phyloP scores from a whole-genome alignment of 2,888 invertebrate species.

The Protonemura montana region DNA sequence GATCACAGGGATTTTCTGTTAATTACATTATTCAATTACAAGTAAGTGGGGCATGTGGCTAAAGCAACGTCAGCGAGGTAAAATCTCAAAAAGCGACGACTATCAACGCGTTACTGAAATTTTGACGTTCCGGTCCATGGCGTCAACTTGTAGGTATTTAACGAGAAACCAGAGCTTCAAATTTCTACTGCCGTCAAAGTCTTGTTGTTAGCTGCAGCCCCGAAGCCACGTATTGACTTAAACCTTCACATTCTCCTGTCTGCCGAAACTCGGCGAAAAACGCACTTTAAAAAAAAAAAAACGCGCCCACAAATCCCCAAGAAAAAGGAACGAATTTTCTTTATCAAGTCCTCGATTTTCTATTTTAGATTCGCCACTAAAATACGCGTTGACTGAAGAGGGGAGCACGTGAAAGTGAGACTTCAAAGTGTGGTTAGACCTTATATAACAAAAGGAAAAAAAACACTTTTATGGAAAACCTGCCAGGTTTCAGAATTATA shows the following conservation, averaged over 20 bases:
- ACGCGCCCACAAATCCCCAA: not conserved
- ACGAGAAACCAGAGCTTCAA: not conserved
- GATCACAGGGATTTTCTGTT: not conserved
- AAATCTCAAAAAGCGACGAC: not conserved
- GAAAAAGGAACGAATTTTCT: not conserved
- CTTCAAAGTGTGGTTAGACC: not conserved
- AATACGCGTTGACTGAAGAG: not conserved
- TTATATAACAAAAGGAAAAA: not conserved
- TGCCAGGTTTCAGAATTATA: not conserved
- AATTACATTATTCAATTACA: constrained; percentile 2
- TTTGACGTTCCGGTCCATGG: not conserved
- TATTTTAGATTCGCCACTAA: not conserved
- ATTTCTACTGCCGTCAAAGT: not conserved
- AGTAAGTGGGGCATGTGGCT: not conserved
- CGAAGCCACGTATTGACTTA: no score
- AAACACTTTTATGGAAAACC: not conserved
- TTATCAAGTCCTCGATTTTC: not conserved
- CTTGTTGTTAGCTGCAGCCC: no score
- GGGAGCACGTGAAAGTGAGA: not conserved
- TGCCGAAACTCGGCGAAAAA: not conserved
- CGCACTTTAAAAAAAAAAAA: not conserved
- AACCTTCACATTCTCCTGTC: not conserved
- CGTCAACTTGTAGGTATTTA: not conserved
- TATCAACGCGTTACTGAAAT: not conserved
- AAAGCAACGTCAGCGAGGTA: not conserved